Evolutionary conservation across 2,888 invertebrate species (phyloP), one percentile per base, ranked within the genome.

Genomic region (Xanthostigma xanthostigma): DNA sequence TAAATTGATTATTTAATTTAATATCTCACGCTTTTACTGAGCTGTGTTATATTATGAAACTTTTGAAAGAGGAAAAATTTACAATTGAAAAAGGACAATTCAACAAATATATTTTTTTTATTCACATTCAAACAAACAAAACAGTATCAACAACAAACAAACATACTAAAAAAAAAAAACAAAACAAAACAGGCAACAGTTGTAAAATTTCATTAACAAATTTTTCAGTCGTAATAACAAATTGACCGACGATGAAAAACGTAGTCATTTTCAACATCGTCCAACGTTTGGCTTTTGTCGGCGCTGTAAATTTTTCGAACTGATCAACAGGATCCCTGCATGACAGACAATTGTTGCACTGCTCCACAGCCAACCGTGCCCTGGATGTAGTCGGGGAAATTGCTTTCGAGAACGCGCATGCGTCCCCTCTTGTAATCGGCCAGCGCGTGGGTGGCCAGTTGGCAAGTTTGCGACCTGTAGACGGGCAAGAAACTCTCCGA

Each of bases 331-430:
- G 55, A 53, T 51, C 64, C 57, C 36, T 54, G 55, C 55, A 60
- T 55, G 27, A 60, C 44, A 27, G 51, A 54, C 12, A 76, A 60
- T 44, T 73, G 71, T 57, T 78, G 78, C 38, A 74, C 68, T 39
- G 74, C 73, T 2, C 77, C 77, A 56, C 78, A 78, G 27, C 79
- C 79, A 38, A 78, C 74, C 14, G 72, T 75, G 53, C 73, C 73
- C 52, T 74, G 71, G 60, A 79, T 71, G 56, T 70, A 81, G 64
- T 79, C 78, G 2, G 73, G 75, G 62, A 79, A 79, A 61, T 79
- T 79, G 56, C 77, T 77, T 58, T 79, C 75, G 51, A 79, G 59
- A 1, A 75, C 71, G 45, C 78, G 66, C 71, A 79, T 76, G 46
- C 71, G 65, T 43, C 70, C 69, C 41, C 72, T 67, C 54, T 68